phyloP scores from a whole-genome alignment of 2,888 invertebrate genomes.

The Leucophenga montana region DNA sequence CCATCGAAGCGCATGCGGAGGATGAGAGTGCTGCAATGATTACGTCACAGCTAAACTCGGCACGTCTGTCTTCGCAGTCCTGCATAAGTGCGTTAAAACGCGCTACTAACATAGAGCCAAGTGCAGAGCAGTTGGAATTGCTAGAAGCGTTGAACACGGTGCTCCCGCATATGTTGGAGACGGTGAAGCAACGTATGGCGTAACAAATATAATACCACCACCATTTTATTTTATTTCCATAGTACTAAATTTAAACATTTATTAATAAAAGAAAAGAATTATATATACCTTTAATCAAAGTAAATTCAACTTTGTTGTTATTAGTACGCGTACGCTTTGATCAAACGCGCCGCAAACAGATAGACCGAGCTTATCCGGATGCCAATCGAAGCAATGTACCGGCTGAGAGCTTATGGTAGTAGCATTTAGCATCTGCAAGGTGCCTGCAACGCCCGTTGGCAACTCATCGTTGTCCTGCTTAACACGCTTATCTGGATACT shows the following conservation, averaged over 20 bases:
- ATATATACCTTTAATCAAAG: slow-evolving; percentile 60
- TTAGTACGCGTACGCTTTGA: slow-evolving; percentile 88
- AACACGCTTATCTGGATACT: slow-evolving; percentile 86
- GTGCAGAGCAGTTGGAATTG: slow-evolving; percentile 70
- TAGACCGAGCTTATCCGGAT: slow-evolving; percentile 89
- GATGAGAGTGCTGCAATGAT: slow-evolving; percentile 75
- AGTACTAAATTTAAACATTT: background rate
- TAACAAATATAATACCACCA: slow-evolving; percentile 22
- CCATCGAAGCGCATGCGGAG: slow-evolving; percentile 73
- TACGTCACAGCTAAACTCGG: slow-evolving; percentile 77
- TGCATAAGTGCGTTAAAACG: slow-evolving; percentile 74
- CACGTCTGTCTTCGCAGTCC: slow-evolving; percentile 76
- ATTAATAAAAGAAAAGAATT: slow-evolving; percentile 10
- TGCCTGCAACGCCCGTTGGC: slow-evolving; percentile 84
- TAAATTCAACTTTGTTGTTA: slow-evolving; percentile 90
- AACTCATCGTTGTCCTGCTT: slow-evolving; percentile 82
- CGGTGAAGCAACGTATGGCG: slow-evolving; percentile 61
- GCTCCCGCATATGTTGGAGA: slow-evolving; percentile 67
- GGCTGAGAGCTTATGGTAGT: slow-evolving; percentile 89
- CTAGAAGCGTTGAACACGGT: slow-evolving; percentile 38
- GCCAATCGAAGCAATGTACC: slow-evolving; percentile 92
- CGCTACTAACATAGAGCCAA: slow-evolving; percentile 58
- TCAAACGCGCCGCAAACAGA: slow-evolving; percentile 93
- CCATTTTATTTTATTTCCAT: background rate
- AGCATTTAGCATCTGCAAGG: slow-evolving; percentile 84